Evolutionary conservation across 1,140 invertebrate species (phyloP).

Genomic region (Drosophila kanapiae): DNA sequence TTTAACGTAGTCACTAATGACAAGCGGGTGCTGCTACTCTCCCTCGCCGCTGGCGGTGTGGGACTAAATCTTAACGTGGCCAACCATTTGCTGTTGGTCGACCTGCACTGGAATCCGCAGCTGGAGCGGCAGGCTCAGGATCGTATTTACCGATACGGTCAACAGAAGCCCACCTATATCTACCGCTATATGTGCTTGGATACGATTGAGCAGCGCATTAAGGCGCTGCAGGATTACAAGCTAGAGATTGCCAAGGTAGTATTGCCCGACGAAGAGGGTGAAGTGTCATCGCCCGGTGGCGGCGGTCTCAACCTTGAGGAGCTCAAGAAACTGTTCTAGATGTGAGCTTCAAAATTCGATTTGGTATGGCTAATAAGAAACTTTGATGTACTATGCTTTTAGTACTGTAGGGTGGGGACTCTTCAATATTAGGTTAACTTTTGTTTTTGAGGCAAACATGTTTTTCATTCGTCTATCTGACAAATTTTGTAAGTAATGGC

Average conservation of each 20-base stretch:
- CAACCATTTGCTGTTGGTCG: slow-evolving; percentile 58
- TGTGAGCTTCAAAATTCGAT: neutral
- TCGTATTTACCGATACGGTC: slow-evolving; percentile 67
- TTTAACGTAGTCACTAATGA: slow-evolving; percentile 29
- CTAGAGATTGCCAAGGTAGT: slow-evolving; percentile 90
- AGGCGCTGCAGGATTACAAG: slow-evolving; percentile 92
- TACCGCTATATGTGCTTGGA: slow-evolving; percentile 91
- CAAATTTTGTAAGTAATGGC: too few relatives aligned
- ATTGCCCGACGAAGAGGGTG: slow-evolving; percentile 74
- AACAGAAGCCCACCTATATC: slow-evolving; percentile 48
- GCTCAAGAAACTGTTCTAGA: slow-evolving; percentile 46
- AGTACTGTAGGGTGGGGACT: too few relatives aligned
- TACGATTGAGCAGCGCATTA: slow-evolving; percentile 94
- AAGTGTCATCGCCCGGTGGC: neutral
- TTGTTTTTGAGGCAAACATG: too few relatives aligned
- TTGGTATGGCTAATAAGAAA: neutral
- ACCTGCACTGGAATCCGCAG: slow-evolving; percentile 66
- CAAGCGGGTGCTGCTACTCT: slow-evolving; percentile 49
- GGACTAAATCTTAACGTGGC: slow-evolving; percentile 64
- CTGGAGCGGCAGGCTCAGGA: slow-evolving; percentile 61
- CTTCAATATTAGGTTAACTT: too few relatives aligned
- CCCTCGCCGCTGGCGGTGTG: slow-evolving; percentile 59
- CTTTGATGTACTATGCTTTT: neutral
- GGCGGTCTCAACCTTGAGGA: slow-evolving; percentile 36
- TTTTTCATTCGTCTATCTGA: too few relatives aligned